Evolutionary conservation across 2,797 vertebrate genomes (phyloP).

Genomic region (Tangara arthus): DNA sequence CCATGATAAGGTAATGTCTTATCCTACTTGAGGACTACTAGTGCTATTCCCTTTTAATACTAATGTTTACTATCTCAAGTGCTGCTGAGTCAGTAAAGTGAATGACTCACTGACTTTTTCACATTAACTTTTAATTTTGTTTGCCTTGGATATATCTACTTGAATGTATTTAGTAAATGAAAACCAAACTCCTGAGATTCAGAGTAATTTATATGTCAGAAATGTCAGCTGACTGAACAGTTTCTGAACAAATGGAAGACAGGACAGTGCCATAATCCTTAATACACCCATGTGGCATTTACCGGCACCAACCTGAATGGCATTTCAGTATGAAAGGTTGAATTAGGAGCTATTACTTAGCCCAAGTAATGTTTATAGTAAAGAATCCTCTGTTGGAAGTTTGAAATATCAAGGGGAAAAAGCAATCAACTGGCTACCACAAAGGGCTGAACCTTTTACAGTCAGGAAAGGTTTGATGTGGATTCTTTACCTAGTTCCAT

Average conservation of each 20-base stretch:
- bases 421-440: background rate
- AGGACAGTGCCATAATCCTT: background rate
- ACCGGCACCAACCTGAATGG: background rate
- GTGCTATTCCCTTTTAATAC: background rate
- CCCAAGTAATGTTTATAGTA: background rate
- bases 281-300: background rate
- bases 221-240: background rate
- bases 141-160: background rate
- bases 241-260: background rate
- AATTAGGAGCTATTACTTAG: background rate
- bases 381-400: background rate
- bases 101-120: background rate
- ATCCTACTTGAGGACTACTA: background rate
- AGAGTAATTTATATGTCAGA: background rate
- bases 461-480: background rate
- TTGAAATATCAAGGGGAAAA: background rate
- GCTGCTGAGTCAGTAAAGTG: background rate
- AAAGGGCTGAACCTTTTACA: background rate
- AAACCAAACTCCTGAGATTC: background rate
- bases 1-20: background rate
- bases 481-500: background rate
- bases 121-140: background rate
- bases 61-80: background rate
- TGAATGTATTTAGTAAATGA: background rate
- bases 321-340: background rate